Percentiles rank a stretch among this genome's conserved stretches.
Conservation (phyloP, 2,113 vertebrate genomes). For the Thalassarche chlororhynchos region DNA sequence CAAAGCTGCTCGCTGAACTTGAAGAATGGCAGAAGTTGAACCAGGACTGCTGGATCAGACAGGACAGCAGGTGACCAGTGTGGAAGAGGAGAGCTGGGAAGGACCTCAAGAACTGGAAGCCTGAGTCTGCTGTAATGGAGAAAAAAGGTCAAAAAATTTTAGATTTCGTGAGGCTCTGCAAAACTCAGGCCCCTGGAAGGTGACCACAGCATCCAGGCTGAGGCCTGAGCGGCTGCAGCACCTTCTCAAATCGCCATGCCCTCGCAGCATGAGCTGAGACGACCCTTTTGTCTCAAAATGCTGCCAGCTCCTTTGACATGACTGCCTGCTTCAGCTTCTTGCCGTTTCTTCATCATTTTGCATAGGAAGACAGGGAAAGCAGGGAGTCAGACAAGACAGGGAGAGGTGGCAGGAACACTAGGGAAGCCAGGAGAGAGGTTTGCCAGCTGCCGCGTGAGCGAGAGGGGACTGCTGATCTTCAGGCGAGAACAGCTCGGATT, state of each 20-base stretch:
- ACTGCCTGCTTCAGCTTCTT: background rate
- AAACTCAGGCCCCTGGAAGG: background rate
- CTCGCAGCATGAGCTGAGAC: background rate
- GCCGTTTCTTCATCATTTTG: fast-evolving
- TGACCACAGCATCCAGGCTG: background rate
- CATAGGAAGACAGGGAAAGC: background rate
- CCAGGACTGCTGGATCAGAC: background rate
- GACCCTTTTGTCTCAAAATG: background rate
- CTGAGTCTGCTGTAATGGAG: background rate
- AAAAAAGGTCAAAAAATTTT: background rate
- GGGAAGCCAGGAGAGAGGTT: background rate
- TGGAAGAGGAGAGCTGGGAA: background rate
- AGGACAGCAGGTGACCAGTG: background rate
- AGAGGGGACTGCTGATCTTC: background rate
- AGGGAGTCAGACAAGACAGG: background rate
- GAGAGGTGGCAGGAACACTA: background rate
- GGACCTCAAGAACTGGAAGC: background rate
- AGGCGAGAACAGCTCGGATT: background rate
- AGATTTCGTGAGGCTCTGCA: background rate
- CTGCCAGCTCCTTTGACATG: background rate
- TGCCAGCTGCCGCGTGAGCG: background rate
- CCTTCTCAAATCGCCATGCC: background rate
- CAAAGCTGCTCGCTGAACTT: background rate
- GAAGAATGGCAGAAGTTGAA: background rate
- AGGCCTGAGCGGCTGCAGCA: background rate